These are phyloP conservation scores for Clarias gariepinus DNA, from an alignment of 2,113 vertebrate genomes.

Conservation along the genomic window DNA sequence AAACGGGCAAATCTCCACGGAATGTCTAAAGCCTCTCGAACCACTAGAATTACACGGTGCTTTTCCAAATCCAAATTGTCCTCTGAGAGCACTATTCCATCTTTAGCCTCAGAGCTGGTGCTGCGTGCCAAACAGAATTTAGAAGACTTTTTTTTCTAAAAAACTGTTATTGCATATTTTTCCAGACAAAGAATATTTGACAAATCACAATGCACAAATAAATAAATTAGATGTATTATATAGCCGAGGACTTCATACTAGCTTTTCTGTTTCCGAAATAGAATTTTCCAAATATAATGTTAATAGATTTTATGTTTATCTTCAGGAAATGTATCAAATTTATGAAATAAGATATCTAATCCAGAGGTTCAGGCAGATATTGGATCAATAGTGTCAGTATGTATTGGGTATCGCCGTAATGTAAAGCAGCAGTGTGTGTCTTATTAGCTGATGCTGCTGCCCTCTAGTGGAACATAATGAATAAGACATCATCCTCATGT, in stretches of 20 bases:
- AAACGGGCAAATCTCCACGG: not conserved
- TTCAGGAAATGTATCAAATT: not conserved
- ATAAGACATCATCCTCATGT: not conserved
- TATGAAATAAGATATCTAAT: not conserved
- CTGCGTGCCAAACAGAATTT: not conserved
- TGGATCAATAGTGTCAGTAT: not conserved
- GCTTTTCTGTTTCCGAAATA: not conserved
- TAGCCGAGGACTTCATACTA: not conserved
- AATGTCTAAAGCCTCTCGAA: slow-evolving; percentile 13
- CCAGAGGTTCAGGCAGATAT: not conserved
- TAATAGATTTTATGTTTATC: not conserved
- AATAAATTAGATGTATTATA: not conserved
- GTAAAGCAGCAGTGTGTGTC: too few species aligned
- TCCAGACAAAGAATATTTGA: not conserved
- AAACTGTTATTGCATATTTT: not conserved
- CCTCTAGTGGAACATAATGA: slow-evolving; percentile 17
- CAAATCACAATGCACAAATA: not conserved
- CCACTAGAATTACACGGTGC: not conserved
- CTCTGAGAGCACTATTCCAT: not conserved
- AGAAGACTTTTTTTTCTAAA: not conserved
- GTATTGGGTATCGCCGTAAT: not conserved
- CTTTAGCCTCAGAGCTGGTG: not conserved
- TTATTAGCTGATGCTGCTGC: slow-evolving; percentile 4
- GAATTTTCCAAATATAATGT: not conserved
- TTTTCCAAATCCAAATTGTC: not conserved